Base-by-base conservation (phyloP, 2,113 vertebrate genomes). In the Muntiacus reevesi region DNA sequence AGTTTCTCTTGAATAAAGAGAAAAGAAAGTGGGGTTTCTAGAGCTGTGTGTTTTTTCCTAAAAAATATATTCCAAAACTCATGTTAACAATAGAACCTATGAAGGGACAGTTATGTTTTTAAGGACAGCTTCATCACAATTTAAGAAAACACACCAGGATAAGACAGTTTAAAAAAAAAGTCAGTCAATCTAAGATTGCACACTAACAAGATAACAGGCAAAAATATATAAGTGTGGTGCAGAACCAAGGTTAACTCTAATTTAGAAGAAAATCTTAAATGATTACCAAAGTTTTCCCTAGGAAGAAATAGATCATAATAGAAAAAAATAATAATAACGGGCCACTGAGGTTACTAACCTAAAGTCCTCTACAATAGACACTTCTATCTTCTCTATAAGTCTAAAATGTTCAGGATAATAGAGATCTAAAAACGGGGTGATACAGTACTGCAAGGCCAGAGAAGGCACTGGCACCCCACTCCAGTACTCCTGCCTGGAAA, bases 381-480 rank as follows among this genome's bases (percentile, higher is more conserved):
- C 2, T 7, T 50, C 11, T 47, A 3, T 27, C 14, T 40, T 13
- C 12, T 64, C 83, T 87, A 6, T 14, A 6, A 17, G 36, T 50
- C 67, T 50, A 30, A 43, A 71, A 4, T 50, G 8, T 36, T 76
- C 43, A 50, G 45, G 9, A 4, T 19, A 55, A 50, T 6, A 52
- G 50, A 94, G 13, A 64, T 16, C 15, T 9, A 25, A 57, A 5
- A 5, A 2, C 5, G 1, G 13, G 4, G 25, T 54, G 23, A 85
- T 6, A n/a, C 0, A n/a, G 17, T 30, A n/a, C 6, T 12, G 1
- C 11, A 11, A 50, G 1, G 5, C 4, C 4, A 0, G 33, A 67
- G 64, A 67, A 67, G 33, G 64, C 33, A 36, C 0, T 2, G 33
- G 62, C 62, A 67, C 0, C 33, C 62, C 62, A 64, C 30, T 17